Evolutionary conservation across 2,888 invertebrate genomes (phyloP).

Genomic region (Bellardia pandia): DNA sequence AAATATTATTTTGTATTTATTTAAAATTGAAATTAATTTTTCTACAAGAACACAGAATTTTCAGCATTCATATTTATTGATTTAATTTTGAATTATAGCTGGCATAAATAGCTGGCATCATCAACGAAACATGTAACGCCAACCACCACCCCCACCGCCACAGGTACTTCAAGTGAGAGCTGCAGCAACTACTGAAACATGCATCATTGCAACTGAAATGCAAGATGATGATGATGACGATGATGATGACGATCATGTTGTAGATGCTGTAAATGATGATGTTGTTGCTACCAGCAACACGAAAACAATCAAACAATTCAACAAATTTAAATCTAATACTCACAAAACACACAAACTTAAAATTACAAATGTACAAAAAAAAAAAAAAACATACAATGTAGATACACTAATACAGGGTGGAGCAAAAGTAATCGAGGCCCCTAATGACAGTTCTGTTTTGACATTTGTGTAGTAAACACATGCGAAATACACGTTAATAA

Average conservation of each 20-base stretch:
- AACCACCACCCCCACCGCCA: background rate
- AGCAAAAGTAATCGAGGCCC: too few relatives aligned
- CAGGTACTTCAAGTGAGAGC: background rate
- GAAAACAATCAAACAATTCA: conserved; percentile 41
- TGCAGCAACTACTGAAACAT: conserved; percentile 35
- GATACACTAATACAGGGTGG: too few relatives aligned
- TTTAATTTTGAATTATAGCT: conserved; percentile 58
- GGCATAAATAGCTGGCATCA: conserved; percentile 23
- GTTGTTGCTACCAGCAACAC: conserved; percentile 30
- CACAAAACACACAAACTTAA: background rate
- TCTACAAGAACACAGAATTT: background rate
- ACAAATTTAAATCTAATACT: conserved; percentile 29
- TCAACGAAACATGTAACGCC: background rate
- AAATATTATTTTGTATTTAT: conserved; percentile 35
- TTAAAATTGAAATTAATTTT: conserved; percentile 6
- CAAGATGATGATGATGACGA: background rate
- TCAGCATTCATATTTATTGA: conserved; percentile 23
- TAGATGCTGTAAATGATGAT: conserved; percentile 46
- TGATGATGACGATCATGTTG: conserved; percentile 18
- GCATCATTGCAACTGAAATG: conserved; percentile 25
- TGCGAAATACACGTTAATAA: too few relatives aligned
- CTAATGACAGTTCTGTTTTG: too few relatives aligned
- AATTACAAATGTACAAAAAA: background rate
- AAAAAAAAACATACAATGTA: too few relatives aligned
- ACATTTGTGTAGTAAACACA: too few relatives aligned